Percentiles rank a stretch among this genome's conserved stretches.
phyloP scores from a whole-genome alignment of 2,797 vertebrate genomes.

The Sparus aurata region DNA sequence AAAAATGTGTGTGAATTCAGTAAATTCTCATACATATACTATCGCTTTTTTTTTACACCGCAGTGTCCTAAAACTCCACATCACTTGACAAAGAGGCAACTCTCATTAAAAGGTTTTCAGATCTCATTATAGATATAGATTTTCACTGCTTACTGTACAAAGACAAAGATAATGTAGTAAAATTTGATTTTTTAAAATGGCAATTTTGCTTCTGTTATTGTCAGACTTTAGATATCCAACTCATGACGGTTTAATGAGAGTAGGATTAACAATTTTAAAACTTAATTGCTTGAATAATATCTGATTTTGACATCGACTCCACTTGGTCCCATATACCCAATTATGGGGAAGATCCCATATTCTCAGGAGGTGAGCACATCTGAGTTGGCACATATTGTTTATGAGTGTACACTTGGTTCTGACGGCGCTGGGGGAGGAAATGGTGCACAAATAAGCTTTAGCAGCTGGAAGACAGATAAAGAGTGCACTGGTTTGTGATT shows the following conservation, averaged over 20 bases:
- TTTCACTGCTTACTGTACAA: constrained; percentile 17
- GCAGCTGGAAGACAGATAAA: constrained; percentile 17
- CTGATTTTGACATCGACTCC: constrained; percentile 33
- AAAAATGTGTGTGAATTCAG: constrained; percentile 20
- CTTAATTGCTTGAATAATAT: constrained; percentile 32
- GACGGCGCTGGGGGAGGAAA: neutral
- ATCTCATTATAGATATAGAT: constrained; percentile 60
- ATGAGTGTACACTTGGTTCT: constrained; percentile 15
- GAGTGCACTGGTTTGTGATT: constrained; percentile 25
- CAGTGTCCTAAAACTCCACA: constrained; percentile 8
- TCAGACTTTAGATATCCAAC: constrained; percentile 14
- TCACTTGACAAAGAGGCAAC: constrained; percentile 1
- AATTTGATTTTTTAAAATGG: constrained; percentile 25
- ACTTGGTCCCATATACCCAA: constrained; percentile 3
- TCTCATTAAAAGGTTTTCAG: constrained; percentile 44
- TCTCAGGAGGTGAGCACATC: neutral
- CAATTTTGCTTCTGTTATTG: constrained; percentile 13
- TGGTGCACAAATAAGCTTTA: constrained; percentile 21
- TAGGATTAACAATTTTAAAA: constrained; percentile 37
- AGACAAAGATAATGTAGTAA: constrained; percentile 25
- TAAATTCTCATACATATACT: neutral
- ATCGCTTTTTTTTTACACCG: neutral
- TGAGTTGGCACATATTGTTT: constrained; percentile 13
- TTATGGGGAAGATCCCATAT: neutral
- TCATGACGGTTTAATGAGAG: constrained; percentile 14